Percentiles rank a stretch among this genome's conserved stretches.
phyloP scores from a whole-genome alignment of 2,888 invertebrate species.

The Zaprionus obscuricornis region DNA sequence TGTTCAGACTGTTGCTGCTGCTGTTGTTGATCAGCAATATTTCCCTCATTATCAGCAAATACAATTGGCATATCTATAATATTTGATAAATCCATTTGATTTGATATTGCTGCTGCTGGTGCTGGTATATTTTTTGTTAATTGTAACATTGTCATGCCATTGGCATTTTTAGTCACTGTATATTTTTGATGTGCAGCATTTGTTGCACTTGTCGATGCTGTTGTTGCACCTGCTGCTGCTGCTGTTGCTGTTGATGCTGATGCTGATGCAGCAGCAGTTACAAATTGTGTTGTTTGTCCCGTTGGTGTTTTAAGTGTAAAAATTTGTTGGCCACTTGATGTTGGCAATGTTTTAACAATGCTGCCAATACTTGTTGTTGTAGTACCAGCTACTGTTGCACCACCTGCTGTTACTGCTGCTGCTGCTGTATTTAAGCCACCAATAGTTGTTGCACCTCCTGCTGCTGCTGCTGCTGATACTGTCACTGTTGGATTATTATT shows the following conservation, averaged over 20 bases:
- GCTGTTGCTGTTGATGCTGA: too few relatives aligned
- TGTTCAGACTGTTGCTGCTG: conserved; percentile 37
- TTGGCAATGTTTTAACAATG: conserved; percentile 73
- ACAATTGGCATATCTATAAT: conserved; percentile 88
- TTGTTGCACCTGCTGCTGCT: neutral
- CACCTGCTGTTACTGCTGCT: too few relatives aligned
- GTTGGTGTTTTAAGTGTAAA: conserved; percentile 79
- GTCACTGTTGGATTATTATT: conserved; percentile 24
- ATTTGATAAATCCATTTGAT: conserved; percentile 84
- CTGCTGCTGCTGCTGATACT: conserved; percentile 4
- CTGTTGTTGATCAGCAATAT: conserved; percentile 63
- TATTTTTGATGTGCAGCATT: conserved; percentile 78
- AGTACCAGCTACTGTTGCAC: too few relatives aligned
- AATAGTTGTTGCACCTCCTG: too few relatives aligned
- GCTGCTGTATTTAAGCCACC: conserved; percentile 3
- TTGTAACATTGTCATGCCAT: conserved; percentile 69
- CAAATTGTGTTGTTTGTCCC: conserved; percentile 76
- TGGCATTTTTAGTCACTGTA: conserved; percentile 79
- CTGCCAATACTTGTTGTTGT: conserved; percentile 65
- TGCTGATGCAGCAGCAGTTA: conserved; percentile 57
- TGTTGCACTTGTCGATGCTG: conserved; percentile 7
- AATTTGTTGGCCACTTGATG: conserved; percentile 71
- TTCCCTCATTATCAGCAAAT: conserved; percentile 86
- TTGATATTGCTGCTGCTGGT: conserved; percentile 19
- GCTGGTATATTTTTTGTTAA: conserved; percentile 53